Base-by-base conservation (phyloP, 2,797 vertebrate genomes). In the Typhlichthys eigenmanni region DNA sequence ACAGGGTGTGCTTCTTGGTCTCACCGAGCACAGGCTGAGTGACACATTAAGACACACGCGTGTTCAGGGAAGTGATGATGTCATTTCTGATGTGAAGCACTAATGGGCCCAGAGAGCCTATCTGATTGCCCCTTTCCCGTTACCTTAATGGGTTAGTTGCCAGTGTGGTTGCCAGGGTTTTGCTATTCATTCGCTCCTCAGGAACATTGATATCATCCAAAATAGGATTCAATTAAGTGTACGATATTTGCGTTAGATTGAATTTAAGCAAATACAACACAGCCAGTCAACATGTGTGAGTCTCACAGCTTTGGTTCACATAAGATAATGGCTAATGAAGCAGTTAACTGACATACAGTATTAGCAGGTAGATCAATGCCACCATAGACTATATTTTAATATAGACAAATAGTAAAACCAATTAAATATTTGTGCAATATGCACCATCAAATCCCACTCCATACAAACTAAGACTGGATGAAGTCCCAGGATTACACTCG, bases 61-160 rank as follows among this genome's bases (percentile, higher is more conserved):
- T 34, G 46, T 72, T 60, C 63, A 34, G 63, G 59, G 62, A 64
- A 71, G 68, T 67, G 79, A 78, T 88, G 87, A 89, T 81, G 84
- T 88, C 84, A 86, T 83, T 72, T 68, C 62, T 80, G 66, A 72
- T 78, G 74, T 67, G 74, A 76, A 71, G 70, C 47, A 66, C 75
- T 83, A 79, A 88, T 83, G 78, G 80, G 68, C 72, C 80, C 88
- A 69, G 19, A 63, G 84, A 83, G 83, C 76, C 77, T 87, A 84
- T 87, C 80, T 70, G 56, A 84, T 89, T 72, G 69, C 69, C 60
- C 51, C 62, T 55, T 61, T 19, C 34, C 72, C 62, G 50, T 64
- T 66, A 74, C 55, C 62, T 68, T 87, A 87, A 87, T 87, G 83
- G 85, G 52, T 74, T 75, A 71, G 74, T 17, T 73, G 68, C 60